A percentile compares a stretch with the other conserved stretches of the same genome.
Evolutionary conservation across 2,888 invertebrate species (phyloP).

Genomic region (Lamellibrachia satsuma): DNA sequence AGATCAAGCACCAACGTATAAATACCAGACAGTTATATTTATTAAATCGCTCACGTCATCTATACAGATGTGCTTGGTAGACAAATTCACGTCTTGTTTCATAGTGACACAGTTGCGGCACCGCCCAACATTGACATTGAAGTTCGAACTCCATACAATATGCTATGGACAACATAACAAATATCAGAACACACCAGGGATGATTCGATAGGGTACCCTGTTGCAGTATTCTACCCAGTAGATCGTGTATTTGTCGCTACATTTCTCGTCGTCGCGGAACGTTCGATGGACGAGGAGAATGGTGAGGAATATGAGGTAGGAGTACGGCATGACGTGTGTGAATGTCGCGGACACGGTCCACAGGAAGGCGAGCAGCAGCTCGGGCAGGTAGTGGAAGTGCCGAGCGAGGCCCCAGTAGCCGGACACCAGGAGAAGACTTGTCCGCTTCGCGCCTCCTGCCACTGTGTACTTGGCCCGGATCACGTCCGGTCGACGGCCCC

Average conservation of each 20-base stretch:
- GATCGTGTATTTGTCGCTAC: slow-evolving; percentile 70
- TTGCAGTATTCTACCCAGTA: slow-evolving; percentile 70
- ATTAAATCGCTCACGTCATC: too few species aligned
- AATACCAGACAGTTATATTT: too few species aligned
- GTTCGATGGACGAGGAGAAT: slow-evolving; percentile 69
- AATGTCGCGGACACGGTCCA: slow-evolving; percentile 68
- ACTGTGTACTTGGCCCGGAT: too few species aligned
- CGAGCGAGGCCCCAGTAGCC: slow-evolving; percentile 73
- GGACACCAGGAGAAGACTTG: slow-evolving; percentile 67
- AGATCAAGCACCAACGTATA: too few species aligned
- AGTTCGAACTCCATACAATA: too few species aligned
- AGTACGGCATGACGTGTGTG: slow-evolving; percentile 67
- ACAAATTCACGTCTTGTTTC: too few species aligned
- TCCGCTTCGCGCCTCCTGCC: too few species aligned
- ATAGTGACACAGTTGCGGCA: too few species aligned
- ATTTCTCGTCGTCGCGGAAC: slow-evolving; percentile 71
- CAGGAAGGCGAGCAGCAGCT: slow-evolving; percentile 68
- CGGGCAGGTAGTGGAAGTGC: slow-evolving; percentile 73
- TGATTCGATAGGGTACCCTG: slow-evolving; percentile 69
- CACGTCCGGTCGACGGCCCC: too few species aligned
- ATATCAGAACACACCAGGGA: slow-evolving; percentile 69
- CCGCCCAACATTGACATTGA: too few species aligned
- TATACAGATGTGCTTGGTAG: too few species aligned
- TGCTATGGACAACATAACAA: too few species aligned
- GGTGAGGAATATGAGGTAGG: slow-evolving; percentile 68